These are phyloP conservation scores for Congeria kusceri DNA, from an alignment of 2,888 invertebrate genomes.

Conservation along the genomic window DNA sequence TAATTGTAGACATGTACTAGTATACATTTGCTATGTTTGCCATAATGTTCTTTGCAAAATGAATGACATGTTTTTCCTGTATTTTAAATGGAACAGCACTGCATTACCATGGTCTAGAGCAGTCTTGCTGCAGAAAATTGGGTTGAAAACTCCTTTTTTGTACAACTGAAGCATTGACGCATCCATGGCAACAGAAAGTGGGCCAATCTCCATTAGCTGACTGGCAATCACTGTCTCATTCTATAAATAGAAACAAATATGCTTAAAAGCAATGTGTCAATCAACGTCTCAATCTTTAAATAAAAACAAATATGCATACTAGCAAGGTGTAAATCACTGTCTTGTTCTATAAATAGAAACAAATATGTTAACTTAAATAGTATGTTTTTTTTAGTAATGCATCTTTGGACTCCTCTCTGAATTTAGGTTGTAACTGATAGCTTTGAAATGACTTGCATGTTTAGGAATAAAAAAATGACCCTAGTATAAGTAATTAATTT, in stretches of 20 bases:
- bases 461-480: no score
- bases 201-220: constrained; percentile 76
- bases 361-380: neutral
- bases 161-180: constrained; percentile 79
- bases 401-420: no score
- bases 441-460: no score
- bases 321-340: constrained; percentile 77
- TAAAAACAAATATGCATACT: constrained; percentile 33
- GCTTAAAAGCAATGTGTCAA: neutral
- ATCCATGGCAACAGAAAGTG: constrained; percentile 80
- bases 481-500: no score
- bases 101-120: constrained; percentile 75
- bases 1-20: no score
- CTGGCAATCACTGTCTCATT: constrained; percentile 79
- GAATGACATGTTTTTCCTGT: no score
- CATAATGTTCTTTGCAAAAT: no score
- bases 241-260: constrained; percentile 57
- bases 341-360: constrained; percentile 74
- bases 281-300: neutral
- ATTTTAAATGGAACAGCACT: no score
- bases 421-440: no score
- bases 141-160: constrained; percentile 74
- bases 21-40: no score
- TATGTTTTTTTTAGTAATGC: no score
- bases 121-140: constrained; percentile 72